Evolutionary conservation across 2,797 vertebrate genomes (phyloP).

Genomic region (Peromyscus nudipes): DNA sequence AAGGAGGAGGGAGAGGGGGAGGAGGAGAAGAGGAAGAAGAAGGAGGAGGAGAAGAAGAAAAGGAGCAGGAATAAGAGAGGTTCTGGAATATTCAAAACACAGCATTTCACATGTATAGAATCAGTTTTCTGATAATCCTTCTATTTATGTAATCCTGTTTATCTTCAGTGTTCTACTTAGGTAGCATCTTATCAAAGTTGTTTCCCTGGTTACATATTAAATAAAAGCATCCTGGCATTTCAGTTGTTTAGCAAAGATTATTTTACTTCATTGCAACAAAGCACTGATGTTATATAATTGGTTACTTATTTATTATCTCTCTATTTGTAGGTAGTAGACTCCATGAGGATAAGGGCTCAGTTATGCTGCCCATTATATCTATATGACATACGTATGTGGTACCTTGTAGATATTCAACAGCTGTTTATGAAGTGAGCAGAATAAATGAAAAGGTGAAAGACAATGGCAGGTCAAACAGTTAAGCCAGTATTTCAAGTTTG

Average conservation of each 20-base stretch:
- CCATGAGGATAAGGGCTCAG: neutral
- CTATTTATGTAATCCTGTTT: neutral
- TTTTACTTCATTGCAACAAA: conserved; percentile 47
- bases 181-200: neutral
- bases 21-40: too few species aligned
- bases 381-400: neutral
- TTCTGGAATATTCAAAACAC: neutral
- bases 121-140: neutral
- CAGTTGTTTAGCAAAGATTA: neutral
- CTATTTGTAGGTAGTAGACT: neutral
- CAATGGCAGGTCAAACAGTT: neutral
- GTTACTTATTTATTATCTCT: conserved; percentile 7
- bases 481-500: conserved; percentile 32
- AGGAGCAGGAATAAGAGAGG: neutral
- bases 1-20: too few species aligned
- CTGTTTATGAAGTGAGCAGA: neutral
- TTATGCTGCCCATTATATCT: conserved; percentile 8
- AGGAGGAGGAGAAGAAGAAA: too few species aligned
- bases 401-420: neutral
- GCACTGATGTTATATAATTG: neutral
- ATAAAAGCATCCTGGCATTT: neutral
- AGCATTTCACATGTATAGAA: neutral
- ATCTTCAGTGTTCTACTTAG: neutral
- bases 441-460: conserved; percentile 44
- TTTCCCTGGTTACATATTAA: neutral